These are phyloP conservation scores for Nematopogon swammerdamellus DNA, from an alignment of 2,888 invertebrate genomes.

Conservation along the genomic window DNA sequence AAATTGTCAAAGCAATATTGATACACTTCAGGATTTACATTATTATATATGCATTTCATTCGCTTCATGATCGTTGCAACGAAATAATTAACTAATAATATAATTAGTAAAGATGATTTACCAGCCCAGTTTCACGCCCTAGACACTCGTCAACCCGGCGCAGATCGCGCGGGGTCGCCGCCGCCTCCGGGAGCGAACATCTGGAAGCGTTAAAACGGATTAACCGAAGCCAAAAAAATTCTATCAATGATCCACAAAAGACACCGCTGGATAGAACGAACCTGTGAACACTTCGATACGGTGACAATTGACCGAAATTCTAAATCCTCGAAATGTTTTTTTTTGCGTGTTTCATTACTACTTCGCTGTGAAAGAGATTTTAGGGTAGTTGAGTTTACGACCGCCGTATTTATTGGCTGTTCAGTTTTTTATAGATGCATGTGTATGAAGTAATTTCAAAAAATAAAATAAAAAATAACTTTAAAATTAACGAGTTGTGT, in stretches of 20 bases:
- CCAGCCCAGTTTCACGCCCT: not conserved
- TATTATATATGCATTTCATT: too few species aligned
- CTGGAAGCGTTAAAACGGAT: constrained; percentile 54
- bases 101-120: too few species aligned
- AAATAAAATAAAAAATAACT: too few species aligned
- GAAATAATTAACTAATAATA: too few species aligned
- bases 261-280: constrained; percentile 24
- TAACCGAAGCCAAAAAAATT: constrained; percentile 20
- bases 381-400: not conserved
- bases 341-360: not conserved
- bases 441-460: too few species aligned
- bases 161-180: not conserved
- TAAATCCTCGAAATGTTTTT: constrained; percentile 25
- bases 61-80: too few species aligned
- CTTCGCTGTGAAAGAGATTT: not conserved
- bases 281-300: constrained; percentile 27
- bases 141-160: not conserved
- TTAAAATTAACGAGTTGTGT: too few species aligned
- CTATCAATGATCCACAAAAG: constrained; percentile 20
- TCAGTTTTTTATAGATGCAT: too few species aligned
- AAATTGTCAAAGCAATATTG: too few species aligned
- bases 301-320: constrained; percentile 46
- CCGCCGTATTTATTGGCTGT: not conserved
- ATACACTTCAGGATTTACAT: too few species aligned
- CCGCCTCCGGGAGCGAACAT: constrained; percentile 28